These are phyloP conservation scores for Phalacrocorax pelagicus DNA, from an alignment of 2,113 vertebrate genomes.

Conservation along the genomic window DNA sequence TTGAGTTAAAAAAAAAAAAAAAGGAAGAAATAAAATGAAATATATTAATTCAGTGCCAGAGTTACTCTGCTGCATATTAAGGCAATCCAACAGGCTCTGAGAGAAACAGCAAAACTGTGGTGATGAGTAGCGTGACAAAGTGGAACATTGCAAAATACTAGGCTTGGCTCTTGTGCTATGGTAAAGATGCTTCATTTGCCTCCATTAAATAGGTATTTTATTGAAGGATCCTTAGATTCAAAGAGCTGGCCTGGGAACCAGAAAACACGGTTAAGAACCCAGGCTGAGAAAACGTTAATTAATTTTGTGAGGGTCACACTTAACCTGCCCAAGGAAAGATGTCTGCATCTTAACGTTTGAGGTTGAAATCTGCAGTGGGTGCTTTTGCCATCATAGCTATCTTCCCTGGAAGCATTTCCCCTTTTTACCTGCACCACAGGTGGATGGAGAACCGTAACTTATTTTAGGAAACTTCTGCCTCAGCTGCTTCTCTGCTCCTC, in stretches of 20 bases:
- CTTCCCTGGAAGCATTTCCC: background rate
- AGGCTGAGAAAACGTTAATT: background rate
- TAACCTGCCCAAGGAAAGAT: background rate
- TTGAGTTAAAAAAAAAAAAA: background rate
- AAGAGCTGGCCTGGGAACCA: background rate
- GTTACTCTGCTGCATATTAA: background rate
- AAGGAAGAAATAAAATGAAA: background rate
- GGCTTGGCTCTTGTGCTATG: background rate
- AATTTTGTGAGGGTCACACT: background rate
- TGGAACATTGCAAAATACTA: background rate
- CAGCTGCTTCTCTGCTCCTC: background rate
- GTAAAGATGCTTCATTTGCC: constrained; percentile 14
- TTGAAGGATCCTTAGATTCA: background rate
- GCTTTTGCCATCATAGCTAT: background rate
- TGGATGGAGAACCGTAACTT: background rate
- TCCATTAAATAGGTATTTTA: background rate
- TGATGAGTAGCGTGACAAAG: background rate
- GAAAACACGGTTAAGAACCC: background rate
- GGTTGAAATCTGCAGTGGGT: background rate
- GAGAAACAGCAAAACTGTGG: background rate
- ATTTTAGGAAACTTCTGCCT: background rate
- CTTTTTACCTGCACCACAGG: background rate
- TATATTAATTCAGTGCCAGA: background rate
- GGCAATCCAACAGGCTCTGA: background rate
- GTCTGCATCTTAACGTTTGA: background rate